Percentiles rank a stretch among this genome's conserved stretches.
Evolutionary conservation across 2,797 vertebrate species (phyloP).

Genomic region (Iguana delicatissima): DNA sequence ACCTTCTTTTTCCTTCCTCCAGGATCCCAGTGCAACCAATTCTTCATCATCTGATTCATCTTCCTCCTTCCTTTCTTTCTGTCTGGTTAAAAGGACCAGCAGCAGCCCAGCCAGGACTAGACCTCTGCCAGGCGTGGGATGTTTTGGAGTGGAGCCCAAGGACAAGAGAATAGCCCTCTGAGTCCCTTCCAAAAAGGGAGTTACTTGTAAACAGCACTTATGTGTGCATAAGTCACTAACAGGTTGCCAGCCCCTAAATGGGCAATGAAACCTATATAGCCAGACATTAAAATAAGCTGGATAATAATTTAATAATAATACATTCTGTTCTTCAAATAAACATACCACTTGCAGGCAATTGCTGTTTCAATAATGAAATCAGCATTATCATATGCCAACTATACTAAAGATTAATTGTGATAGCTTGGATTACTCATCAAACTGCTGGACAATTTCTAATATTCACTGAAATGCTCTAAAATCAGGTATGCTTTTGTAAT

Average conservation of each 20-base stretch:
- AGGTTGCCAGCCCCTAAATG: background rate
- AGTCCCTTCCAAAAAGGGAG: no score
- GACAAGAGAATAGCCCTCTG: no score
- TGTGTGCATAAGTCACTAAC: no score
- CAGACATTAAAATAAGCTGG: conserved; percentile 48
- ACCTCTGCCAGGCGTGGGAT: no score
- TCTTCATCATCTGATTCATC: no score
- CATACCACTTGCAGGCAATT: background rate
- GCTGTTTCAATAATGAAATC: conserved; percentile 47
- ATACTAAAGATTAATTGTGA: conserved; percentile 10
- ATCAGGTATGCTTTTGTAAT: conserved; percentile 44
- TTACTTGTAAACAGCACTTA: no score
- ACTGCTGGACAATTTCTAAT: background rate
- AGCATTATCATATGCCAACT: background rate
- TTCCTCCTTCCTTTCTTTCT: no score
- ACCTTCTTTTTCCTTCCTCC: no score
- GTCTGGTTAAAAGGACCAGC: no score
- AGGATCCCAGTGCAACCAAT: no score
- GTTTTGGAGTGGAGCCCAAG: no score
- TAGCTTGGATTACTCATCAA: background rate
- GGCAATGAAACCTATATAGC: conserved; percentile 51
- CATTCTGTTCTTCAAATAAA: conserved; percentile 36
- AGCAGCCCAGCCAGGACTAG: no score
- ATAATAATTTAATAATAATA: background rate
- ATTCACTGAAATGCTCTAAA: conserved; percentile 9